Percentiles rank a stretch among this genome's conserved stretches.
Conservation (phyloP, 2,888 invertebrate species). For the Osmoderma eremita region DNA sequence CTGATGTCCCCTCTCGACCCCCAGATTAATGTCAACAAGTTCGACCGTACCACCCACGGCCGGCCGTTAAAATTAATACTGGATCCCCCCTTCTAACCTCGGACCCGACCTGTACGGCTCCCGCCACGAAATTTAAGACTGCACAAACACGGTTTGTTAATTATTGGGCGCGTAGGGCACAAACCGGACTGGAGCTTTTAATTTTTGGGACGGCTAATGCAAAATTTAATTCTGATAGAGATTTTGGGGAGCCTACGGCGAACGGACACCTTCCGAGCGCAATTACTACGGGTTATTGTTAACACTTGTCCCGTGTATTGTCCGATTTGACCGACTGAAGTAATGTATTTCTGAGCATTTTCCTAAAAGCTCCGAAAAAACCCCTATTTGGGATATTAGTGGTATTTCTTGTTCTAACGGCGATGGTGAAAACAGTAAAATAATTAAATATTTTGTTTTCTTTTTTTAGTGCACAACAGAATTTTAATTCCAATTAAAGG, state of each 20-base stretch:
- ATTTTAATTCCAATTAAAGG: too few species aligned
- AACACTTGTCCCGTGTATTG: constrained; percentile 17
- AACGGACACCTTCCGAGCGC: background rate
- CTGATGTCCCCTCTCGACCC: background rate
- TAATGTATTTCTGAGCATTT: too few species aligned
- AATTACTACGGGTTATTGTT: constrained; percentile 24
- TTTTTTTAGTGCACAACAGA: too few species aligned
- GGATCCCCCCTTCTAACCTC: background rate
- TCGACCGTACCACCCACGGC: background rate
- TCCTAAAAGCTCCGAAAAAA: too few species aligned
- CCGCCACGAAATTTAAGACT: constrained; percentile 26
- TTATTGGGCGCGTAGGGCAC: constrained; percentile 3
- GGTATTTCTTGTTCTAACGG: too few species aligned
- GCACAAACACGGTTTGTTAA: constrained; percentile 34
- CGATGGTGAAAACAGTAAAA: too few species aligned
- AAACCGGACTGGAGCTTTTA: background rate
- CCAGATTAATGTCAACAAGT: constrained; percentile 36
- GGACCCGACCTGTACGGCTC: too few species aligned
- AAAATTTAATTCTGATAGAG: constrained; percentile 25
- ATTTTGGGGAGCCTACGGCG: background rate
- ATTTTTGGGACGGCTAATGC: background rate
- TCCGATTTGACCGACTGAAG: constrained; percentile 7
- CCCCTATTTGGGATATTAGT: too few species aligned
- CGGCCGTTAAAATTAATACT: constrained; percentile 31
- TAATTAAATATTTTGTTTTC: too few species aligned